These are phyloP conservation scores for Hetaerina titia DNA, from an alignment of 2,888 invertebrate genomes.

Conservation along the genomic window DNA sequence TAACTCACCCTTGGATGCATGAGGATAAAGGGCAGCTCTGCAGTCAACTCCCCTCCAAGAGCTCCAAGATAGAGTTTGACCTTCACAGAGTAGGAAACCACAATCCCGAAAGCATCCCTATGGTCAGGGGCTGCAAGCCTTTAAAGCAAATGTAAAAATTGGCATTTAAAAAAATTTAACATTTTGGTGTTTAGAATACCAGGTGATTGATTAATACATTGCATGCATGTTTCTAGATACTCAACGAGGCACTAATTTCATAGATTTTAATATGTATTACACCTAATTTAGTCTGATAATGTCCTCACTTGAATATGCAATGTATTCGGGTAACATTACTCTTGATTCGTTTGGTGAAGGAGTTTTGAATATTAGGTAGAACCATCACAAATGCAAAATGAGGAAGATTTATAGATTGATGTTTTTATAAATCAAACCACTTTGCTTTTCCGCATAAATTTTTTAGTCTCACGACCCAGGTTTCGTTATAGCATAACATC, in stretches of 20 bases:
- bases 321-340: too few relatives aligned
- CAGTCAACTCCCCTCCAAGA: conserved; percentile 93
- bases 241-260: not conserved
- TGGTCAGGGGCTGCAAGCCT: conserved; percentile 88
- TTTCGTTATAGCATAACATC: too few relatives aligned
- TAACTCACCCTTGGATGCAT: conserved; percentile 90
- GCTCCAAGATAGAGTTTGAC: conserved; percentile 96
- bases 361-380: too few relatives aligned
- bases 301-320: too few relatives aligned
- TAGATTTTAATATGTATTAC: too few relatives aligned
- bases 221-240: not conserved
- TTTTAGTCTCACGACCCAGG: too few relatives aligned
- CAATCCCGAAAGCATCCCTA: conserved; percentile 95
- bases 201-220: not conserved
- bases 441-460: too few relatives aligned
- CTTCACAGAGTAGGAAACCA: conserved; percentile 97
- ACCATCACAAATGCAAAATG: too few relatives aligned
- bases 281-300: too few relatives aligned
- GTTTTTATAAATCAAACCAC: too few relatives aligned
- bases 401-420: too few relatives aligned
- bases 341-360: too few relatives aligned
- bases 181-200: not conserved
- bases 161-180: not conserved
- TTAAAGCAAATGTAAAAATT: conserved; percentile 70
- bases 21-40: conserved; percentile 93